Conservation (phyloP, 2,797 vertebrate genomes). For the Crenichthys baileyi region DNA sequence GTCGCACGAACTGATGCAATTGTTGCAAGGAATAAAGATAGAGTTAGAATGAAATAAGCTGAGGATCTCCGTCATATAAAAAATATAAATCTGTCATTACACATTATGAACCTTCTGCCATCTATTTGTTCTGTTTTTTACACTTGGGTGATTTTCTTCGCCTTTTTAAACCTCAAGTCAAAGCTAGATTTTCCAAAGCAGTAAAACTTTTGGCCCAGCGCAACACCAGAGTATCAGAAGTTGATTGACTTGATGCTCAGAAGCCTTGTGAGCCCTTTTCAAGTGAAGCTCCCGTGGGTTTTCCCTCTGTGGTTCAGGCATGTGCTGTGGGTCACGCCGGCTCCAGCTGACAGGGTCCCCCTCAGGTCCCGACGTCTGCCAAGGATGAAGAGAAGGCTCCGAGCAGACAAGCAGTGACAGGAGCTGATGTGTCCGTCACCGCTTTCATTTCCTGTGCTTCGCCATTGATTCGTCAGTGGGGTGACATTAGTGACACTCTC, state of each 20-base stretch:
- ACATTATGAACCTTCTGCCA: constrained; percentile 16
- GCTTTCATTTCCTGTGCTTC: constrained; percentile 73
- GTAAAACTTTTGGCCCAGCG: constrained; percentile 44
- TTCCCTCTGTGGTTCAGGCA: constrained; percentile 46
- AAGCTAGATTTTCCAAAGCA: constrained; percentile 25
- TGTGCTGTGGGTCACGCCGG: constrained; percentile 33
- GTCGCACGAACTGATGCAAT: constrained; percentile 59
- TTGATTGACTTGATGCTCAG: constrained; percentile 64
- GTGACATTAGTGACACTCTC: constrained; percentile 70
- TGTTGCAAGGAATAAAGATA: constrained; percentile 51
- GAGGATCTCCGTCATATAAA: constrained; percentile 38
- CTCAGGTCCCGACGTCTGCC: constrained; percentile 62
- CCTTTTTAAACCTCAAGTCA: constrained; percentile 37
- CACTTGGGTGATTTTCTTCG: constrained; percentile 10
- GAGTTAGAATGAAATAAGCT: constrained; percentile 34
- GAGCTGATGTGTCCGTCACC: constrained; percentile 73
- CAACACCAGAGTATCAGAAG: constrained; percentile 46
- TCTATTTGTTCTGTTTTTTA: constrained; percentile 8
- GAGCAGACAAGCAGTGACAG: constrained; percentile 65
- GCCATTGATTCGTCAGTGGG: constrained; percentile 68
- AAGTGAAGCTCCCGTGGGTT: constrained; percentile 49
- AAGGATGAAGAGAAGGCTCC: constrained; percentile 56
- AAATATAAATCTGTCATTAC: constrained; percentile 24
- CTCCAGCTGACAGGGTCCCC: constrained; percentile 59
- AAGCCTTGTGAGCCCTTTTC: constrained; percentile 42